Percentiles rank a stretch among this genome's conserved stretches.
Conservation (phyloP, 2,113 vertebrate species). For the Chunga burmeisteri region DNA sequence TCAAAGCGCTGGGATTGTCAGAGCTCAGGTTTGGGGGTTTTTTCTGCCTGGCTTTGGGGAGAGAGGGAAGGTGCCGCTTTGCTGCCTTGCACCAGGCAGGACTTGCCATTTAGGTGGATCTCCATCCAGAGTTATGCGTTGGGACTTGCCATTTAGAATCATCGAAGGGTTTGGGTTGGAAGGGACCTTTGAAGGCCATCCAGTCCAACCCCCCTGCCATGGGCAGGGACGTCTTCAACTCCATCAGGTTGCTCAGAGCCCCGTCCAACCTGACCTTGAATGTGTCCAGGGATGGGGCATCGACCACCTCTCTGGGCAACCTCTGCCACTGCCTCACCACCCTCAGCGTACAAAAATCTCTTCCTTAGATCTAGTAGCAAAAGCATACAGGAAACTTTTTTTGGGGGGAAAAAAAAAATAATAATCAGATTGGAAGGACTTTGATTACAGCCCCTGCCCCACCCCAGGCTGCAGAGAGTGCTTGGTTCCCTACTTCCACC, state of each 20-base stretch:
- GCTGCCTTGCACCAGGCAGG: not conserved
- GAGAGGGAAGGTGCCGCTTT: not conserved
- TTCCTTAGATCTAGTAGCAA: not conserved
- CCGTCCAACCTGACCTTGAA: not conserved
- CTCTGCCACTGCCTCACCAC: fast-evolving
- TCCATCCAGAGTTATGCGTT: not conserved
- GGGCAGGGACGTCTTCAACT: not conserved
- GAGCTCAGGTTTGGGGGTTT: no score
- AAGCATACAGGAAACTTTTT: not conserved
- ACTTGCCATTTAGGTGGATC: not conserved
- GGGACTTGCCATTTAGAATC: not conserved
- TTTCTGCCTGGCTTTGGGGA: not conserved
- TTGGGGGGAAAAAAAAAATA: no score
- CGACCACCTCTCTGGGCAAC: not conserved
- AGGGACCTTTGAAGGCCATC: not conserved
- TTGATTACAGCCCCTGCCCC: not conserved
- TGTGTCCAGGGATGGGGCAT: not conserved
- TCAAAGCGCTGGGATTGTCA: not conserved
- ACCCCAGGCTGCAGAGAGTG: not conserved
- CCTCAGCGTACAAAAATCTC: fast-evolving
- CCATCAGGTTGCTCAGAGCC: not conserved
- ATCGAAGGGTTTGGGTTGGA: no score
- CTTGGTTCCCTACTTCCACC: not conserved
- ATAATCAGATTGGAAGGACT: not conserved
- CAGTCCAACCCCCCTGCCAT: not conserved